Conservation (phyloP, 2,888 invertebrate genomes). For the Bellardia pandia region DNA sequence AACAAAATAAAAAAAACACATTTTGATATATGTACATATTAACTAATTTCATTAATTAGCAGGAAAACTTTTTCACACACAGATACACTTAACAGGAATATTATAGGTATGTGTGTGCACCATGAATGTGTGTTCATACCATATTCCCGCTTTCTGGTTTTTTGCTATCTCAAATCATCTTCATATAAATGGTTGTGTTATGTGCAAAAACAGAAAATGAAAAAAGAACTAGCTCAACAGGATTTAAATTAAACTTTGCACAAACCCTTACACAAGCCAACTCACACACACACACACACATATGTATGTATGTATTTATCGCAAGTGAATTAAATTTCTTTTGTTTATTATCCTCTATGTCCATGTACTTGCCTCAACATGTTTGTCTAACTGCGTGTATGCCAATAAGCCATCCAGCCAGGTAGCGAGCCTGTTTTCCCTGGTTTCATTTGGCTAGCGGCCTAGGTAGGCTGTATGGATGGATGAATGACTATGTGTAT, state of each 20-base stretch:
- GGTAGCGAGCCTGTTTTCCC: slow-evolving; percentile 36
- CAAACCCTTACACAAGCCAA: slow-evolving; percentile 3
- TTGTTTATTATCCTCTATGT: slow-evolving; percentile 37
- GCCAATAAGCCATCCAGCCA: not conserved
- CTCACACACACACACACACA: not conserved
- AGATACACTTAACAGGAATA: not conserved
- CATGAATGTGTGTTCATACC: not conserved
- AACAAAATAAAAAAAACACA: not conserved
- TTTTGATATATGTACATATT: not conserved
- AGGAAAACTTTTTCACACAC: slow-evolving; percentile 7
- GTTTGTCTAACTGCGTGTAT: slow-evolving; percentile 5
- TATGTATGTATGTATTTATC: too few species aligned
- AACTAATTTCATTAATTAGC: slow-evolving; percentile 42
- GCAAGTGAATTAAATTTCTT: slow-evolving; percentile 18
- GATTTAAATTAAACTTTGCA: slow-evolving; percentile 45
- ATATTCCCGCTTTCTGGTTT: not conserved
- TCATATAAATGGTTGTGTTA: slow-evolving; percentile 1
- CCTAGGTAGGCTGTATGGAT: not conserved
- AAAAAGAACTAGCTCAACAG: slow-evolving; percentile 46
- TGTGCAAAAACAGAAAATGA: not conserved
- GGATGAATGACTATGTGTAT: not conserved
- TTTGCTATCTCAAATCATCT: slow-evolving; percentile 10
- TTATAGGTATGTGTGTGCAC: not conserved
- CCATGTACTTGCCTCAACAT: not conserved
- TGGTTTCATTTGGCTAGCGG: slow-evolving; percentile 11